Base-by-base conservation (phyloP, 2,888 invertebrate genomes). In the Toxonevra muliebris region DNA sequence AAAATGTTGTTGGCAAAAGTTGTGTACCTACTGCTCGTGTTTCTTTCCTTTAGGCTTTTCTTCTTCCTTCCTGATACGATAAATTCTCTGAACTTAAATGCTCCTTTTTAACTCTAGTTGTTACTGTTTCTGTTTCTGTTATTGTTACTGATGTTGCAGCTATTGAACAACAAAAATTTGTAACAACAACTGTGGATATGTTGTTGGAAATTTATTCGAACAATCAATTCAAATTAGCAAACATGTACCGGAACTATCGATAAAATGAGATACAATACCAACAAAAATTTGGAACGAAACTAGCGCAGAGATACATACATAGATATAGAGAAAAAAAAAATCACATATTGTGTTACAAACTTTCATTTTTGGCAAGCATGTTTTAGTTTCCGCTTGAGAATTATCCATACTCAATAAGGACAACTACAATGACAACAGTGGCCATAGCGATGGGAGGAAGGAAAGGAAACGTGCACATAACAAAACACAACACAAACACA, bases 221-320 rank as follows among this genome's bases (percentile, higher is more conserved):
- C 54, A 62, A 53, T 62, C 62, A 62, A 62, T 62, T 62, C 42
- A 62, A 62, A 62, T 62, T 62, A 62, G 62, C 62, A 62, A 54
- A 53, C 42, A 54, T 41, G 62, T 42, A 15, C 13, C 41, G 42
- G 42, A 42, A 54, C 19, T 43, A 52, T 10, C 52, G 19, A n/a
- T 7, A 10, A 52, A 9, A 52, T 17, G 17, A 50, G 13, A n/a
- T 17, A 17, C 4, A 10, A 17, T 52, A 52, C 10, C 10, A 52
- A 12, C 12, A 17, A 52, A n/a, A 52, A 3, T n/a, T n/a, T n/a
- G n/a, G n/a, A n/a, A n/a, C n/a, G n/a, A n/a, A n/a, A n/a, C n/a
- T n/a, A n/a, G n/a, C n/a, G n/a, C n/a, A n/a, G n/a, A n/a, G n/a
- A n/a, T n/a, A n/a, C n/a, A n/a, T n/a, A n/a, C n/a, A n/a, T n/a